phyloP scores from a whole-genome alignment of 2,113 vertebrate genomes.

The Girardinichthys multiradiatus region DNA sequence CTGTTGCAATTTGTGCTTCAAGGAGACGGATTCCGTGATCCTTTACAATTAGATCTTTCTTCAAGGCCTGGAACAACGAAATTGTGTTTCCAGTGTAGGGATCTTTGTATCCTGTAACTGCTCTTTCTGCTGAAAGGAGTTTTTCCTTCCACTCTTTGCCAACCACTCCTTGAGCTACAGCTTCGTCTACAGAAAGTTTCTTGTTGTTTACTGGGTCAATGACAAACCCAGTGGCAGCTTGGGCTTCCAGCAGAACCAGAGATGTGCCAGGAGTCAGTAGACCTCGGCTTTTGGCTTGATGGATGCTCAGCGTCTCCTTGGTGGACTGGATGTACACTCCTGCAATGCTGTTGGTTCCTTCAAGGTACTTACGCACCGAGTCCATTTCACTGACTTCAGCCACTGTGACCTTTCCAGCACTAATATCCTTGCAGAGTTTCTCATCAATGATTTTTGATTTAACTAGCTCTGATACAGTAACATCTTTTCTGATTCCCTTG shows the following conservation, averaged over 20 bases:
- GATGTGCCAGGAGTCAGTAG: constrained; percentile 83
- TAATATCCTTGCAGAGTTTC: constrained; percentile 69
- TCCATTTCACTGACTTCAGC: constrained; percentile 69
- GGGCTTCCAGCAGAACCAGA: constrained; percentile 86
- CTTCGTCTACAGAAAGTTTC: constrained; percentile 84
- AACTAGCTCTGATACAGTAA: constrained; percentile 77
- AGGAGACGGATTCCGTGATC: constrained; percentile 60
- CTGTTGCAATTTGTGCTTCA: constrained; percentile 80
- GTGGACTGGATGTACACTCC: constrained; percentile 82
- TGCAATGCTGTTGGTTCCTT: constrained; percentile 79
- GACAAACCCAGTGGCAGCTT: constrained; percentile 87
- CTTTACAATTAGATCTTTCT: constrained; percentile 64
- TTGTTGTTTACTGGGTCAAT: constrained; percentile 83
- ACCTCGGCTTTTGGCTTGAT: constrained; percentile 79
- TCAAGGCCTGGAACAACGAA: constrained; percentile 64
- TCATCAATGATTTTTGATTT: constrained; percentile 77
- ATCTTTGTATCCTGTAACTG: constrained; percentile 65
- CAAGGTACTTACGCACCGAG: constrained; percentile 78
- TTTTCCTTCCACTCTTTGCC: constrained; percentile 57
- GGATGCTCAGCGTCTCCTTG: constrained; percentile 79
- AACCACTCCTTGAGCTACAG: constrained; percentile 59
- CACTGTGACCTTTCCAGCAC: constrained; percentile 74
- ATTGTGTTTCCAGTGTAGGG: constrained; percentile 57
- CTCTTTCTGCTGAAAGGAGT: constrained; percentile 60
- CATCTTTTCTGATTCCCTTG: constrained; percentile 77